Conservation (phyloP, 1,140 invertebrate species). For the Drosophila lacteicornis region DNA sequence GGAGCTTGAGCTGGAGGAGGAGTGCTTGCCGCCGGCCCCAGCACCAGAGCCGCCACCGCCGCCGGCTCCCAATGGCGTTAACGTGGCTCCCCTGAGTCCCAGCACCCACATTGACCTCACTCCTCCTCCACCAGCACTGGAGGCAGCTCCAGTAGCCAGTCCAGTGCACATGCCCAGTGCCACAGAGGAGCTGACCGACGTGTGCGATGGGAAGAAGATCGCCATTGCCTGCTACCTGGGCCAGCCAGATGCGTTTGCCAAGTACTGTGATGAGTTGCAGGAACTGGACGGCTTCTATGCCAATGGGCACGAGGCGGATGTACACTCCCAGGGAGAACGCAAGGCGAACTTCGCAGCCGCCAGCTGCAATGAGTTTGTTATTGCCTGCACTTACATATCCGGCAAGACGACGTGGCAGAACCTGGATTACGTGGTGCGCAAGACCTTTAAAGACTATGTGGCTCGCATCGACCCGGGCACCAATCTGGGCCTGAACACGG, state of each 20-base stretch:
- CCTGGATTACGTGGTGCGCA: constrained; percentile 94
- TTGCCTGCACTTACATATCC: constrained; percentile 95
- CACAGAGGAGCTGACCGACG: constrained; percentile 89
- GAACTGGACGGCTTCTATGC: constrained; percentile 86
- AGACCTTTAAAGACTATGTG: constrained; percentile 98
- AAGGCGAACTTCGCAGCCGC: constrained; percentile 55
- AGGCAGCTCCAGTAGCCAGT: constrained; percentile 64
- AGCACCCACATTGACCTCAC: constrained; percentile 82
- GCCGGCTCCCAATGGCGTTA: constrained; percentile 48
- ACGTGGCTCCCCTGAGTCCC: constrained; percentile 65
- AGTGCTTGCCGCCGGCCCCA: constrained; percentile 85
- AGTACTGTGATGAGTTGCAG: constrained; percentile 88
- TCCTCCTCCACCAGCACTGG: constrained; percentile 79
- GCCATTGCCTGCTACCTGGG: constrained; percentile 93
- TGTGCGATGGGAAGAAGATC: constrained; percentile 94
- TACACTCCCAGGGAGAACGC: constrained; percentile 84
- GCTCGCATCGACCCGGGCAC: constrained; percentile 96
- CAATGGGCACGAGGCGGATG: constrained; percentile 82
- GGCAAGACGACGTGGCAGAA: constrained; percentile 98
- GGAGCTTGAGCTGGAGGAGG: constrained; percentile 86
- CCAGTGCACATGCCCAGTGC: constrained; percentile 83
- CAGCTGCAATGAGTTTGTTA: constrained; percentile 88
- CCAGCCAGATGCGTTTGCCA: constrained; percentile 91
- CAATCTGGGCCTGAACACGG: constrained; percentile 94
- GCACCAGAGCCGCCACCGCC: constrained; percentile 84